These are phyloP conservation scores for Mimas tiliae DNA, from an alignment of 2,888 invertebrate species.

Conservation along the genomic window DNA sequence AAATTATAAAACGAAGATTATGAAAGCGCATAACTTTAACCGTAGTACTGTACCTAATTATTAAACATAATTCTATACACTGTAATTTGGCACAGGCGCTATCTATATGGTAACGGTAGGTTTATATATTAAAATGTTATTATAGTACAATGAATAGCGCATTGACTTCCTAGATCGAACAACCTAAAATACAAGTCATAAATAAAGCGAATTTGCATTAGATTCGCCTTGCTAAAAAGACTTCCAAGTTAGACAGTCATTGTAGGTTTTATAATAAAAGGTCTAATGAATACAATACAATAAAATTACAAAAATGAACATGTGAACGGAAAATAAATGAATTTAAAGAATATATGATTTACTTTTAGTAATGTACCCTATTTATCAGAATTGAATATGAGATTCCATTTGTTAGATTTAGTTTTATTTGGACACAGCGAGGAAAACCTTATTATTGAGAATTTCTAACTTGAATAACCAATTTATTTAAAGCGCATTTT, in stretches of 20 bases:
- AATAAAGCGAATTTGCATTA: slow-evolving; percentile 38
- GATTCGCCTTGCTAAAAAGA: slow-evolving; percentile 24
- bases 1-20: too few relatives aligned
- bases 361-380: not conserved
- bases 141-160: slow-evolving; percentile 36
- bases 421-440: too few relatives aligned
- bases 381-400: not conserved
- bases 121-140: slow-evolving; percentile 45
- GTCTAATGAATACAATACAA: slow-evolving; percentile 7
- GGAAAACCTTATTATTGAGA: not conserved
- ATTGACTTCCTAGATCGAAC: slow-evolving; percentile 25
- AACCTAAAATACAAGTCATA: slow-evolving; percentile 41
- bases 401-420: too few relatives aligned
- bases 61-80: slow-evolving; percentile 33
- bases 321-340: not conserved
- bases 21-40: not conserved
- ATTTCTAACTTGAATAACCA: too few relatives aligned
- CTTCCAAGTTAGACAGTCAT: slow-evolving; percentile 1
- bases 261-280: slow-evolving; percentile 1
- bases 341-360: not conserved
- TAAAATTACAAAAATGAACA: not conserved
- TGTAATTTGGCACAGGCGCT: slow-evolving; percentile 40
- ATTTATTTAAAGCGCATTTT: too few relatives aligned
- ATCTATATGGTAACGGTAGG: slow-evolving; percentile 35
- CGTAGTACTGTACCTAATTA: not conserved